Evolutionary conservation across 2,888 invertebrate genomes (phyloP).

Genomic region (Tribolium freemani): DNA sequence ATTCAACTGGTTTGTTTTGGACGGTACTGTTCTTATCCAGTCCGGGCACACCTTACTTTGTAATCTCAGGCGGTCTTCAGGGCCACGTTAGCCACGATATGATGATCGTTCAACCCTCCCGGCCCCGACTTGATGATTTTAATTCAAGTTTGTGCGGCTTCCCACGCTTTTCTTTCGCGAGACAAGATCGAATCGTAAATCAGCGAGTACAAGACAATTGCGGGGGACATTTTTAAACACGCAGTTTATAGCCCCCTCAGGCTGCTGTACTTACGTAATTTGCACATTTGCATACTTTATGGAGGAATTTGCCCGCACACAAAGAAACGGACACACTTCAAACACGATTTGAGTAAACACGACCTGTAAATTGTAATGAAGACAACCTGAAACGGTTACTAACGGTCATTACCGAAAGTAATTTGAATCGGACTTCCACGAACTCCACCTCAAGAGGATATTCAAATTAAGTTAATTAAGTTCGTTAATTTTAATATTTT

Average conservation of each 20-base stretch:
- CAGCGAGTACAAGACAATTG: not conserved
- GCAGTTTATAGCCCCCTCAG: slow-evolving; percentile 6
- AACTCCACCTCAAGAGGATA: too few species aligned
- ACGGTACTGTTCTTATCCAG: slow-evolving; percentile 15
- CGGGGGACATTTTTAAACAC: not conserved
- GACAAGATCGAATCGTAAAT: not conserved
- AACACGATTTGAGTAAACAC: slow-evolving; percentile 10
- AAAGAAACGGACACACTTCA: not conserved
- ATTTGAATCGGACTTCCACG: not conserved
- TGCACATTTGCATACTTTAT: slow-evolving; percentile 3
- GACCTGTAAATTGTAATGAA: slow-evolving; percentile 9
- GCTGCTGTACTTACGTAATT: slow-evolving; percentile 21
- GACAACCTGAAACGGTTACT: not conserved
- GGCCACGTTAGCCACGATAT: slow-evolving; percentile 32
- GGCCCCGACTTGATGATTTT: slow-evolving; percentile 3
- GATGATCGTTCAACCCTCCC: slow-evolving; percentile 7
- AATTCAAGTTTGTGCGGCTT: slow-evolving; percentile 15
- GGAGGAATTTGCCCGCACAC: slow-evolving; percentile 5
- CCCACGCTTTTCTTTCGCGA: slow-evolving; percentile 13
- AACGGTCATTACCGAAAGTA: not conserved
- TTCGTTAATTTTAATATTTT: not conserved
- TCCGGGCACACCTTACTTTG: slow-evolving; percentile 37
- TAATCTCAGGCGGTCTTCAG: slow-evolving; percentile 34
- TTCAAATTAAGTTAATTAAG: not conserved
- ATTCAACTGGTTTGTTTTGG: slow-evolving; percentile 35